Percentiles rank a stretch among this genome's conserved stretches.
phyloP scores from a whole-genome alignment of 23 tunicate species.

The Pegea sp. region DNA sequence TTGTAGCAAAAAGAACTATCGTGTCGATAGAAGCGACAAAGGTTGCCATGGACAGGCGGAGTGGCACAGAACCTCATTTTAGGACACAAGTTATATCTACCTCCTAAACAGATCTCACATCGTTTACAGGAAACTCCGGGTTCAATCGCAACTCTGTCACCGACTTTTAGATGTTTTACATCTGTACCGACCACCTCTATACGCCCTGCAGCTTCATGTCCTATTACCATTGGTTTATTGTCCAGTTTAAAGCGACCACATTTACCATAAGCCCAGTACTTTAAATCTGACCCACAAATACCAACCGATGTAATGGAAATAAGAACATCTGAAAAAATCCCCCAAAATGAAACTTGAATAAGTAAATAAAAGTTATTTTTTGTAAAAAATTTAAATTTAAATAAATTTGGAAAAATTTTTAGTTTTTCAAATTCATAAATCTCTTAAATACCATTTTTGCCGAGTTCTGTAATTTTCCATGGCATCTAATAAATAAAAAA shows the following conservation, averaged over 20 bases:
- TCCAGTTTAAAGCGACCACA: slow-evolving; percentile 75
- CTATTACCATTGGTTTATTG: slow-evolving; percentile 75
- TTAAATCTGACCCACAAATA: slow-evolving; percentile 81
- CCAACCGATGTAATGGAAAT: slow-evolving; percentile 51
- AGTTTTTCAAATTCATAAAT: too few relatives aligned
- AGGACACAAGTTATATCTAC: slow-evolving; percentile 67
- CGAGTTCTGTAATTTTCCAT: too few relatives aligned
- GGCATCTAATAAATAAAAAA: too few relatives aligned
- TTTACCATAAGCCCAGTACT: slow-evolving; percentile 91
- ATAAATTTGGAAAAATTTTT: too few relatives aligned
- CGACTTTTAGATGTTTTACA: slow-evolving; percentile 34
- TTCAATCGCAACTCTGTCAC: slow-evolving; percentile 84
- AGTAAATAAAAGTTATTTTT: too few relatives aligned
- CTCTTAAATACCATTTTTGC: too few relatives aligned
- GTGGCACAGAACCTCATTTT: slow-evolving; percentile 82
- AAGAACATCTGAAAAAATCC: slow-evolving; percentile 36
- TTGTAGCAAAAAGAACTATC: slow-evolving; percentile 83
- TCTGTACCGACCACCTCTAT: slow-evolving; percentile 22
- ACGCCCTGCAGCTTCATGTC: slow-evolving; percentile 76
- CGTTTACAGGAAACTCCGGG: slow-evolving; percentile 78
- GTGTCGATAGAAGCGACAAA: slow-evolving; percentile 55
- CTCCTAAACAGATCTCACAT: slow-evolving; percentile 30
- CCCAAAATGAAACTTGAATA: too few relatives aligned
- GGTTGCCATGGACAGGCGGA: slow-evolving; percentile 83
- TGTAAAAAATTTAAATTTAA: too few relatives aligned